phyloP scores from a whole-genome alignment of 1,140 invertebrate genomes.

The Cheumatopsyche charites region DNA sequence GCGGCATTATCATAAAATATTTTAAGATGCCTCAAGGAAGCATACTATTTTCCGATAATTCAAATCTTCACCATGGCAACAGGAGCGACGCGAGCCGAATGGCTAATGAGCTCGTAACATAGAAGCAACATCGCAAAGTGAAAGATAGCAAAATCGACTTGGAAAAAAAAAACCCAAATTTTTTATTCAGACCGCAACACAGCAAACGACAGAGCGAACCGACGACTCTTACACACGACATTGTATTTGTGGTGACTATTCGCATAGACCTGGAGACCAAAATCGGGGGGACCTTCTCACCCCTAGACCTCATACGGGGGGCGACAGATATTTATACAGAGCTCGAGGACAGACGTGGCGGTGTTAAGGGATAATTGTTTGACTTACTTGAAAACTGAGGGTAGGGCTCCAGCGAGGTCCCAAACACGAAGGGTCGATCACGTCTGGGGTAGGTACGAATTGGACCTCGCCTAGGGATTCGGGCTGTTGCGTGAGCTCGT shows the following conservation, averaged over 20 bases:
- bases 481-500: slow-evolving; percentile 11
- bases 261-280: not conserved
- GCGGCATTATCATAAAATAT: too few species aligned
- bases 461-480: slow-evolving; percentile 7
- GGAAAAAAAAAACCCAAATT: too few species aligned
- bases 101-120: slow-evolving; percentile 1
- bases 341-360: not conserved
- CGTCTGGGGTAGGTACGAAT: slow-evolving; percentile 15
- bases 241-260: too few species aligned
- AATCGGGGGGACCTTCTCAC: not conserved
- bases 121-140: not conserved
- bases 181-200: too few species aligned
- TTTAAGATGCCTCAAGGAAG: too few species aligned
- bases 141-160: not conserved
- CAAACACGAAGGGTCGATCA: slow-evolving; percentile 11
- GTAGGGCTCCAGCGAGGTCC: not conserved
- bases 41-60: too few species aligned
- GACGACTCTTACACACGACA: too few species aligned
- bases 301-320: too few species aligned
- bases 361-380: slow-evolving; percentile 25
- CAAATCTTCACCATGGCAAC: slow-evolving; percentile 10
- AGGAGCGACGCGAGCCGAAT: not conserved
- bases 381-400: slow-evolving; percentile 8
- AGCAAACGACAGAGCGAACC: too few species aligned
- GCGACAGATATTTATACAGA: too few species aligned